These are phyloP conservation scores for Thalassophryne amazonica DNA, from an alignment of 2,797 vertebrate species.

Conservation along the genomic window DNA sequence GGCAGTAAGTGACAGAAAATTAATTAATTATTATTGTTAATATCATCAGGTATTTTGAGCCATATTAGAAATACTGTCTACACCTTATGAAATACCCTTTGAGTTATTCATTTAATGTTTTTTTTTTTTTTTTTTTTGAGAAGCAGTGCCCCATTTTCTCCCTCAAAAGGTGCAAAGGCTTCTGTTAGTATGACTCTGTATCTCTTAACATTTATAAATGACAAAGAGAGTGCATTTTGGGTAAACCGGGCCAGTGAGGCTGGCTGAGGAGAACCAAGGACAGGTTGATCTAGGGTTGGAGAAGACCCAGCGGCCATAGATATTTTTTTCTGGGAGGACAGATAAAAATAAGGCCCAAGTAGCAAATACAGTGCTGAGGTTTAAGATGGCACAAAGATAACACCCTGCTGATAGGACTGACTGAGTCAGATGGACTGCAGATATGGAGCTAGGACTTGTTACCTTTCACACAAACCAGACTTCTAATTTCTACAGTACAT, in stretches of 20 bases:
- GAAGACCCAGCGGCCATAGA: constrained; percentile 67
- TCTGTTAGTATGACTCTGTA: constrained; percentile 11
- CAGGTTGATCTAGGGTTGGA: constrained; percentile 63
- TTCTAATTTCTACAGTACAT: constrained; percentile 36
- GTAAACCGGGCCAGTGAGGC: constrained; percentile 35
- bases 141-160: neutral
- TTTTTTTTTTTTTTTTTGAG: neutral
- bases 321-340: constrained; percentile 69
- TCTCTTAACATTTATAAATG: constrained; percentile 39
- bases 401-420: constrained; percentile 65
- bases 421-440: constrained; percentile 66
- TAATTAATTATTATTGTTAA: too few species aligned
- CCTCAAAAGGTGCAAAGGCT: neutral
- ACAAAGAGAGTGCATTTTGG: constrained; percentile 1
- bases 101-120: too few species aligned
- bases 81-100: too few species aligned
- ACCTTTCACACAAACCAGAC: constrained; percentile 61
- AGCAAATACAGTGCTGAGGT: constrained; percentile 67
- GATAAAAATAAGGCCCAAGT: constrained; percentile 71
- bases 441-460: constrained; percentile 76
- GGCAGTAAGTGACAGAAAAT: too few species aligned
- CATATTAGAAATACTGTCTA: too few species aligned
- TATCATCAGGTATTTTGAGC: too few species aligned
- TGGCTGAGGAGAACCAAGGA: constrained; percentile 53
- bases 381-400: constrained; percentile 73